Base-by-base conservation (phyloP, 2,888 invertebrate genomes). In the Portevinia maculata region DNA sequence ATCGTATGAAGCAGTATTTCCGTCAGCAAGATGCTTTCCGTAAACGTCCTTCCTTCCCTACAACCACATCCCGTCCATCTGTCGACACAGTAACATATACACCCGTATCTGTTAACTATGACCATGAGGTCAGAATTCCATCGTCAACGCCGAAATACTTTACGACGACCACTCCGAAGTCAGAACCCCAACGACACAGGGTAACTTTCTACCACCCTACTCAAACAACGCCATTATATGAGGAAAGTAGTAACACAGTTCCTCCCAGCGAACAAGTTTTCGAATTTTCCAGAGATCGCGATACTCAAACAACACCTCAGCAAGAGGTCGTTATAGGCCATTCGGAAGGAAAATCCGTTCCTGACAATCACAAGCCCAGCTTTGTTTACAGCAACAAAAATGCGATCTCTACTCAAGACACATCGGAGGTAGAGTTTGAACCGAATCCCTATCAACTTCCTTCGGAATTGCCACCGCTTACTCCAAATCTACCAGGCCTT, bases 401-500 rank as follows among this genome's bases (percentile, higher is more conserved):
- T 48, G 89, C 89, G 67, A 87, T 89, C 6, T 65, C 89, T 32
- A 60, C 55, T 7, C 48, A 81, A 39, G 90, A 90, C 39, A 90
- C 91, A 44, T 84, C 86, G 52, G 90, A 91, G 5, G 91, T 92
- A 13, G 87, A 89, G 48, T 90, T 87, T 53, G 90, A 90, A 1
- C 88, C 90, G 0, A 90, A 92, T 48, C 92, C 93, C 0, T 93
- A 92, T 39, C 92, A 91, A 65, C 86, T 93, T 39, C 92, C 93
- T 1, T 91, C 92, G 0, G 92, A 93, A 84, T 87, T 93, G 17
- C 93, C 93, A 1, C 90, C 92, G 0, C 90, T 93, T 46, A 93
- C 92, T 13, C 92, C 93, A 0, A 92, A 93, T 84, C 89, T 94
- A 28, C 93, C 93, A 1, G 92, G 93, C 0, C 88, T 93, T 21